These are phyloP conservation scores for Alectoris magna DNA, from an alignment of 2,797 vertebrate species.

Conservation along the genomic window DNA sequence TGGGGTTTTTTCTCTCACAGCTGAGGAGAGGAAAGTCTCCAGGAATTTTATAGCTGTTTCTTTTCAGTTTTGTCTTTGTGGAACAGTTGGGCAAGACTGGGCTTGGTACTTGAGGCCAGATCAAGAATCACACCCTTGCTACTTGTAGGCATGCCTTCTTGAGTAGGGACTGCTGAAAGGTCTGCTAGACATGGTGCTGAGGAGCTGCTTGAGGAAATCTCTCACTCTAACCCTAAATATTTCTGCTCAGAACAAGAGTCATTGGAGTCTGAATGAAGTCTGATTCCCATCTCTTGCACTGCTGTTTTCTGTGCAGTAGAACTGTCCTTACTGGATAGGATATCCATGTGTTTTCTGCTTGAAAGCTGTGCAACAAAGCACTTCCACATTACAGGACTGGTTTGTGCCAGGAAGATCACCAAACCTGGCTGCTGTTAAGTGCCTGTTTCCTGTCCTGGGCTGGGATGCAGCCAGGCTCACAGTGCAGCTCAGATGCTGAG, in stretches of 20 bases:
- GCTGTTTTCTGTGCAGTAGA: not conserved
- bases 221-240: not conserved
- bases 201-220: not conserved
- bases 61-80: not conserved
- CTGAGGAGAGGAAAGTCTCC: not conserved
- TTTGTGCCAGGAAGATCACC: not conserved
- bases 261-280: not conserved
- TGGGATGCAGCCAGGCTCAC: not conserved
- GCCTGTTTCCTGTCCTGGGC: fast-evolving
- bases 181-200: not conserved
- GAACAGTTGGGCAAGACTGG: not conserved
- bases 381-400: not conserved
- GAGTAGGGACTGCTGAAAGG: not conserved
- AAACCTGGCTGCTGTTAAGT: not conserved
- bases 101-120: not conserved
- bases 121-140: fast-evolving
- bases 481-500: not conserved
- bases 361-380: not conserved
- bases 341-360: not conserved
- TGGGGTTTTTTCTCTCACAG: not conserved
- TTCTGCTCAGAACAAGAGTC: not conserved
- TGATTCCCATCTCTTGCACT: not conserved
- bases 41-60: not conserved
- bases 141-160: not conserved
- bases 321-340: not conserved